Evolutionary conservation across 2,888 invertebrate genomes (phyloP), one percentile per base, ranked within the genome.

Genomic region (Volucella zonaria): DNA sequence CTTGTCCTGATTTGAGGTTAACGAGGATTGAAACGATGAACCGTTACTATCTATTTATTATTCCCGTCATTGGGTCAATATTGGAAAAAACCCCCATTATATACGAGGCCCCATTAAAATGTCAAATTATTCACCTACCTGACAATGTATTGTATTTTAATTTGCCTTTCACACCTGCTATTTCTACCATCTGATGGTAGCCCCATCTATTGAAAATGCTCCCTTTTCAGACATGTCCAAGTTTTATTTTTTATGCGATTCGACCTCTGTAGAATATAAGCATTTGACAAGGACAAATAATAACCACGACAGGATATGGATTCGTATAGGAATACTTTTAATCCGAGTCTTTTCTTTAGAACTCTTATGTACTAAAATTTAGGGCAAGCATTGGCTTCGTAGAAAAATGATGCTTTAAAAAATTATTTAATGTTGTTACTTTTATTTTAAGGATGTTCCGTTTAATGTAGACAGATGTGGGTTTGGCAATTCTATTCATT

Each of bases 41-140:
- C 40, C 10, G n/a, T 62, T 18, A 18, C 42, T 52, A 40, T 75
- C 68, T 70, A n/a, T 52, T 77, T 70, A 54, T 62, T 77, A 62
- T 77, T 77, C 68, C 54, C 54, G 54, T 42, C 62, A 56, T 54
- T 62, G 11, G 61, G 12, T 54, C 54, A 77, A 54, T 70, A 77
- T 62, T 10, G 42, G 54, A 43, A 58, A 73, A 73, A 31, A 6
- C 2, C 4, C 59, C 23, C 51, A 52, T 68, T 61, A 23, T 42
- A 11, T 38, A 18, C 18, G 58, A 1, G 58, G 43, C 31, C 45
- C 45, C 47, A 70, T 42, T 68, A 23, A 45, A 31, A 43, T 62
- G 76, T 62, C 61, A 68, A 61, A 70, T 62, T 56, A 64, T 49
- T 70, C 54, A 54, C 0, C 42, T 10, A 42, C 49, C 66, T 66